Evolutionary conservation across 2,797 vertebrate genomes (phyloP), one percentile per base, ranked within the genome.

Genomic region (Perodicticus potto): DNA sequence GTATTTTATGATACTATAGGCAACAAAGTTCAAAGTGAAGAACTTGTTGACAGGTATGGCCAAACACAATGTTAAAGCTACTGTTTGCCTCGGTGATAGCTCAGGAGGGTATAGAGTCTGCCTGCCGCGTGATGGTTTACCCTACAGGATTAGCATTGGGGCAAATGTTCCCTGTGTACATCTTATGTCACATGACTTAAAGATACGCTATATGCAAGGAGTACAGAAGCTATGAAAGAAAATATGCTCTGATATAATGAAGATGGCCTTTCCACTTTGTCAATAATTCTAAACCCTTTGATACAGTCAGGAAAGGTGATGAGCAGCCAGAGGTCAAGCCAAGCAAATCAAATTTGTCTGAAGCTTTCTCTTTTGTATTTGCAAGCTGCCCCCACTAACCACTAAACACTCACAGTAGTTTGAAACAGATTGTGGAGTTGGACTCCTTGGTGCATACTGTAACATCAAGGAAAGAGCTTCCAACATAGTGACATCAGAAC

Each of bases 1-100:
- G 23, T 49, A 78, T 78, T 7, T 49, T 0, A 1, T 53, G n/a
- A 69, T 82, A 32, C 9, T 34, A 34, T 1, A 63, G 43, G 25
- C 4, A 40, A n/a, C 20, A 59, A 70, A 94, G 65, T 55, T 95
- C 91, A 57, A 80, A 88, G 34, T 34, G 59, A 86, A 61, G 96
- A 96, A 94, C 76, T 55, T 0, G 84, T 57, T 57, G 89, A 93
- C 43, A 95, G 93, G 65, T 88, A 88, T 77, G 45, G 91, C 72
- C 95, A 97, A 95, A 97, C 45, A 45, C 93, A 89, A 86, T 87
- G 97, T 97, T 73, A 97, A 96, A 77, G 45, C 29, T 49, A 55
- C 19, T 69, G 23, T 89, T 81, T 86, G 85, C 91, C 87, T 94
- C 91, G 94, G 76, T 55, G 91, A 96, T 25, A 87, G 80, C 32